Base-by-base conservation (phyloP, 1,140 invertebrate species). In the Drosophila tani region DNA sequence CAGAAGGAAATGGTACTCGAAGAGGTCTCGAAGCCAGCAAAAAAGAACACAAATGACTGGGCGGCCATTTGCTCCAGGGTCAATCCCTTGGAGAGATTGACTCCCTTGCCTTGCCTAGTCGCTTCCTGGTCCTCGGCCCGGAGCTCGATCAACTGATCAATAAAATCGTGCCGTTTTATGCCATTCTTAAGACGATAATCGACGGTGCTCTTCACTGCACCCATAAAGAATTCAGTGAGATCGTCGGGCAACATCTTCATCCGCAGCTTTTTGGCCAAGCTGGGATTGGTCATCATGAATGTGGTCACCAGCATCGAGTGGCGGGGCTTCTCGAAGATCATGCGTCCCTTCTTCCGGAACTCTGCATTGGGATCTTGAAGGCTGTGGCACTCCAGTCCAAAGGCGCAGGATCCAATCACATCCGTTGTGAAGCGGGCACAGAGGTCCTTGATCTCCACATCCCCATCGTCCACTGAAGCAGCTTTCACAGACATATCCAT, bases 381-480 rank as follows among this genome's bases (percentile, higher is more conserved):
- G 17, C 93, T 92, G 55, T 94, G 93, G 27, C 93, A 93, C 15
- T 94, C 93, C 3, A 94, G 73, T 0, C 94, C 94, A 51, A 94
- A 94, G 15, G 93, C 94, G 63, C 93, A 93, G 9, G 90, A 93
- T 0, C 94, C 94, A 21, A 95, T 94, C 1, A 94, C 92, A 86
- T 96, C 95, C 46, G 95, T 95, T 0, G 95, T 94, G 74, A 94
- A 96, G 51, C 94, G 93, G 1, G 94, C 94, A 47, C 95, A 93
- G 3, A 95, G 75, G 17, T 96, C 94, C 12, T 94, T 94, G 32
- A 95, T 93, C 32, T 85, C 40, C 94, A 94, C 50, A 94, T 93
- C 82, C 94, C 94, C 9, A 94, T 59, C 59, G 56, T 78, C 68
- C 0, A 85, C 38, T 43, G 90, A 64, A 8, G 60, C 73, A 0